phyloP scores from a whole-genome alignment of 2,113 vertebrate species.

The Erinaceus europaeus region DNA sequence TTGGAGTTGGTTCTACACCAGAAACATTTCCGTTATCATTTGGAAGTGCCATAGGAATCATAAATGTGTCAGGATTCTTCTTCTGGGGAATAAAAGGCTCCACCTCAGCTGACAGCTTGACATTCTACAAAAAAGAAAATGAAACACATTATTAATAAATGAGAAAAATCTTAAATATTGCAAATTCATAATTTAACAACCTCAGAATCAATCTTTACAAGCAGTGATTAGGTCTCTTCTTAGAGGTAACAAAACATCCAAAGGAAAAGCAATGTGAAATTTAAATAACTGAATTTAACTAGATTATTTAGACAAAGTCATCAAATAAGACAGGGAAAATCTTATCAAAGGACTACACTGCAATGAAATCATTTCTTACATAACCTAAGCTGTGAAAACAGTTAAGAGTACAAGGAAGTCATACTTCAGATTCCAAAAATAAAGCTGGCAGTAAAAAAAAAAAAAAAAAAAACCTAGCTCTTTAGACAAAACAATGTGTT shows the following conservation, averaged over 20 bases:
- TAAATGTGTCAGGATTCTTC: conserved; percentile 91
- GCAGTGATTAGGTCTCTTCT: neutral
- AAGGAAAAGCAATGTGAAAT: neutral
- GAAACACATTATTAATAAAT: neutral
- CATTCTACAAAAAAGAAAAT: conserved; percentile 87
- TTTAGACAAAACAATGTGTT: conserved; percentile 28
- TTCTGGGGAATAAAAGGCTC: conserved; percentile 99
- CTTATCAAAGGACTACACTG: conserved; percentile 14
- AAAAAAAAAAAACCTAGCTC: neutral
- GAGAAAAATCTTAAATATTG: conserved; percentile 5
- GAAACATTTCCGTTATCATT: conserved; percentile 85
- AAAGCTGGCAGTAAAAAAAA: conserved; percentile 34
- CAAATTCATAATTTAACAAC: neutral
- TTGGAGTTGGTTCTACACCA: conserved; percentile 91
- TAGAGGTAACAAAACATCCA: neutral
- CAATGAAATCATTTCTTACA: conserved; percentile 41
- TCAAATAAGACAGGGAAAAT: conserved; percentile 28
- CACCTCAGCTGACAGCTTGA: conserved; percentile 97
- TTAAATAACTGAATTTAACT: neutral
- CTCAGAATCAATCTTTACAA: neutral
- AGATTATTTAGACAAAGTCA: conserved; percentile 13
- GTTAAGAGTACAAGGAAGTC: conserved; percentile 36
- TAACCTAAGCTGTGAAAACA: conserved; percentile 52
- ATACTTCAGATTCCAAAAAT: conserved; percentile 46
- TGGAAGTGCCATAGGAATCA: conserved; percentile 93